phyloP scores from a whole-genome alignment of 1,140 invertebrate species.

The Drosophila insularis region DNA sequence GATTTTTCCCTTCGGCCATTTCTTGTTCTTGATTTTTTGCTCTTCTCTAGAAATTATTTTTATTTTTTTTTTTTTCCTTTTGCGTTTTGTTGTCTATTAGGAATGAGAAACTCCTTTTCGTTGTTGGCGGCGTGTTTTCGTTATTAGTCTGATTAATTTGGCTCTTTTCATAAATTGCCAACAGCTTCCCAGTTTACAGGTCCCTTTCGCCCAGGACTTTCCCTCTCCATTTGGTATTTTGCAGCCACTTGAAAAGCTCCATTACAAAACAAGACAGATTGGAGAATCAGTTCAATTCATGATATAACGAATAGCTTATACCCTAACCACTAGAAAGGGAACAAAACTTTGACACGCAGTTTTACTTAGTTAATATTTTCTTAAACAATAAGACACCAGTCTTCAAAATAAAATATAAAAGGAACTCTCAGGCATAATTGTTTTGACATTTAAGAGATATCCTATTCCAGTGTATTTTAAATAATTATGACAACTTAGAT shows the following conservation, averaged over 20 bases:
- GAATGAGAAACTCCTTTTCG: slow-evolving; percentile 54
- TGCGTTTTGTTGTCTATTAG: background rate
- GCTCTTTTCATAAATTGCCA: slow-evolving; percentile 83
- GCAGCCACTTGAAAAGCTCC: slow-evolving; percentile 31
- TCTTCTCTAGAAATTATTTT: background rate
- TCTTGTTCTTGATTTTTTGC: slow-evolving; percentile 33
- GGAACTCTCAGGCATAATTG: no score
- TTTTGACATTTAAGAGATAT: no score
- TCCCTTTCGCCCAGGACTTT: background rate
- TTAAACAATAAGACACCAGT: no score
- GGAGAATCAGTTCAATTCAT: slow-evolving; percentile 10
- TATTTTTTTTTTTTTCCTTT: background rate
- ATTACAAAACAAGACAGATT: slow-evolving; percentile 46
- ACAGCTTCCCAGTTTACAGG: slow-evolving; percentile 64
- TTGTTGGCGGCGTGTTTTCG: slow-evolving; percentile 73
- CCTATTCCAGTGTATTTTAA: no score
- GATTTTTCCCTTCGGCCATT: slow-evolving; percentile 39
- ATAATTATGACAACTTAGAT: no score
- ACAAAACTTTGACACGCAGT: no score
- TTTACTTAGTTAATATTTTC: no score
- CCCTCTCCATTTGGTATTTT: background rate
- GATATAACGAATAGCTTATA: slow-evolving; percentile 20
- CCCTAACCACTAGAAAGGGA: background rate
- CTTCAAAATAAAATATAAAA: no score
- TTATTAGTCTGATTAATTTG: slow-evolving; percentile 83